phyloP scores from a whole-genome alignment of 1,140 invertebrate species.

The Acromyrmex charruanus region DNA sequence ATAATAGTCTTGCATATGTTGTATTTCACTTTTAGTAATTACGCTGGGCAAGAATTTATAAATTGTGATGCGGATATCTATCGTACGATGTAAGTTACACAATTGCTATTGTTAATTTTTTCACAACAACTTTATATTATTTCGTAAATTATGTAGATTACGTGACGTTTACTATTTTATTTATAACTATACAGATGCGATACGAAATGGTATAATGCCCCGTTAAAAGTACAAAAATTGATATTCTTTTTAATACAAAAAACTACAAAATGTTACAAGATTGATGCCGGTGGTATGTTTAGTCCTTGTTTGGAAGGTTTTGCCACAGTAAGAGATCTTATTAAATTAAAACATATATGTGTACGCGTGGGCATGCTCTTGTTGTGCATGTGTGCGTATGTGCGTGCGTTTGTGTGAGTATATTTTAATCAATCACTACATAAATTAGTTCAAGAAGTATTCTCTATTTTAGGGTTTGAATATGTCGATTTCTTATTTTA shows the following conservation, averaged over 20 bases:
- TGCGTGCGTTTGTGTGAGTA: too few species aligned
- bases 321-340: slow-evolving; percentile 22
- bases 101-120: neutral
- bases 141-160: neutral
- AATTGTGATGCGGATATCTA: neutral
- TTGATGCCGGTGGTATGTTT: slow-evolving; percentile 41
- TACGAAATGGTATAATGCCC: slow-evolving; percentile 24
- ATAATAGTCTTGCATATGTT: neutral
- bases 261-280: slow-evolving; percentile 30
- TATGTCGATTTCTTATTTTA: slow-evolving; percentile 27
- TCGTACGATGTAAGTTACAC: slow-evolving; percentile 6
- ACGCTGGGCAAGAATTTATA: slow-evolving; percentile 35
- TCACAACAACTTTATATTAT: neutral
- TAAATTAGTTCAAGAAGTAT: neutral
- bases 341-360: neutral
- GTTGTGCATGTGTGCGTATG: too few species aligned
- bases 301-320: slow-evolving; percentile 32
- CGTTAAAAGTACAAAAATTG: slow-evolving; percentile 35
- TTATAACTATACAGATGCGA: slow-evolving; percentile 34
- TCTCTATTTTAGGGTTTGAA: slow-evolving; percentile 16
- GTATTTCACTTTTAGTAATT: neutral
- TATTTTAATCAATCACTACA: too few species aligned
- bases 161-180: neutral
- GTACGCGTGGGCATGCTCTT: too few species aligned
- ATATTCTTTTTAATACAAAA: slow-evolving; percentile 32